Evolutionary conservation across 1,140 invertebrate genomes (phyloP), one percentile per base, ranked within the genome.

Genomic region (Pogonognathellus flavescens): DNA sequence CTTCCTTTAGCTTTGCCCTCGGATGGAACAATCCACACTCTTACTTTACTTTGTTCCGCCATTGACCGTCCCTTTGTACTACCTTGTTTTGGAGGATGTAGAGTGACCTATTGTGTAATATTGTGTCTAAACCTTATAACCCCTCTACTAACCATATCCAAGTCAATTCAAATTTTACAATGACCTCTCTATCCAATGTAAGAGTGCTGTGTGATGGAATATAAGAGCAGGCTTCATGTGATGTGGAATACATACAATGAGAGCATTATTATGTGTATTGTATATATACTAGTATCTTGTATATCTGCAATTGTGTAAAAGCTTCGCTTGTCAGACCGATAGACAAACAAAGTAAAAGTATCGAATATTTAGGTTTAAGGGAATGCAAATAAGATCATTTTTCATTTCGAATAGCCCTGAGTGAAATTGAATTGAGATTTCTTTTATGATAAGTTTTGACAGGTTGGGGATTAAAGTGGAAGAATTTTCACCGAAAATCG

Each of bases 381-480:
- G 14, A 49, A 76, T 76, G 70, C 70, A 76, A 76, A 76, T 76
- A 76, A 49, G 41, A 76, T 76, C 70, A 76, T 76, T 76, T 76
- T 76, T 76, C 70, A 76, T 50, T 76, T n/a, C 13, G 31, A 14
- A 41, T 10, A 49, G 70, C 70, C 70, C 70, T 16, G 31, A 76
- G 70, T 31, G 16, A 76, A 76, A 76, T 76, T 76, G 70, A 76
- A 76, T 76, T 76, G 70, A 76, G 70, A 76, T 76, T 76, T 76
- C 16, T 76, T 31, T 50, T 76, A 50, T 49, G 70, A 76, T 76
- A 76, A 49, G 70, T 50, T 76, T 76, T 76, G 70, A 76, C 70
- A 76, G 70, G 25, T 76, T 76, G 16, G 70, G 70, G 70, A 76
- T 76, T 49, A 76, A 76, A 76, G 5, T 49, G 13, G 41, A n/a